Conservation (phyloP, 2,113 vertebrate genomes). For the Catharus fuscescens region DNA sequence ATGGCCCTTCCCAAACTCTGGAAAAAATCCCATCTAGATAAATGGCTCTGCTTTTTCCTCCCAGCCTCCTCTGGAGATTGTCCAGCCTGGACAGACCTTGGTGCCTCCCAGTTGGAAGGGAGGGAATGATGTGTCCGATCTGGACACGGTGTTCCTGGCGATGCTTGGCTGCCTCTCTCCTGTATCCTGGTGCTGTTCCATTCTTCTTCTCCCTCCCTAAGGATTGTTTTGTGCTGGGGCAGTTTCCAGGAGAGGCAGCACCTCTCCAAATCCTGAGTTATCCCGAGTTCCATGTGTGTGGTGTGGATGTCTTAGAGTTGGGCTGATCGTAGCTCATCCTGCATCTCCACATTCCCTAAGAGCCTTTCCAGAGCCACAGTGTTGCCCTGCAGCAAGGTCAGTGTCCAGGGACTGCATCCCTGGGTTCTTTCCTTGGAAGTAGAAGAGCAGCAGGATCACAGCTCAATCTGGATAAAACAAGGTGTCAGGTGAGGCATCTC, state of each 20-base stretch:
- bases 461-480: background rate
- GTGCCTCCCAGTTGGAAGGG: constrained; percentile 20
- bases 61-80: background rate
- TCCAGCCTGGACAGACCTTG: constrained; percentile 2
- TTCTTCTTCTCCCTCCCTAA: background rate
- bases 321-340: background rate
- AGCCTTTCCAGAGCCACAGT: background rate
- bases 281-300: rapidly evolving
- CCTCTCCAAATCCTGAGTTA: background rate
- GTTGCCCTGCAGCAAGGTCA: background rate
- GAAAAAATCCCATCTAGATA: constrained; percentile 1
- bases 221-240: background rate
- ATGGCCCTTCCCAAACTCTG: constrained; percentile 9
- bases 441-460: background rate
- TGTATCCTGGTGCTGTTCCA: background rate
- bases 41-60: background rate
- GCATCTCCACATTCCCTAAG: background rate
- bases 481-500: background rate
- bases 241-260: background rate
- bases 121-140: background rate
- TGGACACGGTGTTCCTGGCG: constrained; percentile 3
- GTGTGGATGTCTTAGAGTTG: rapidly evolving
- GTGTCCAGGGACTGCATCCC: background rate
- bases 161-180: constrained; percentile 34
- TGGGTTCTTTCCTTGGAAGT: background rate